Evolutionary conservation across 1,140 invertebrate genomes (phyloP), one percentile per base, ranked within the genome.

Genomic region (Temnothorax curvispinosus): DNA sequence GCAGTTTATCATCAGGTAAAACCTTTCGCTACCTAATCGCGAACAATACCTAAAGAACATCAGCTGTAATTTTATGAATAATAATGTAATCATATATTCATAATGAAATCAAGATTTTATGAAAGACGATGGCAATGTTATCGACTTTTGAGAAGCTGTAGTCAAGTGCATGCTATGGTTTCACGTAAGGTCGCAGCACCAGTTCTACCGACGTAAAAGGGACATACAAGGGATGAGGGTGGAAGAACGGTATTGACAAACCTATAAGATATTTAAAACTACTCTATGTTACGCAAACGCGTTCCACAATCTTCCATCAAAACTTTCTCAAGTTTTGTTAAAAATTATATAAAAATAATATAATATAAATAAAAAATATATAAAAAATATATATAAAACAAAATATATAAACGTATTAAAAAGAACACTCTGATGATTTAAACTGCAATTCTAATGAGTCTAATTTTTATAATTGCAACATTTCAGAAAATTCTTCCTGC

Each of bases 111-210:
- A 58, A 56, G n/a, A 27, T 60, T 15, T 44, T 15, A 27, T 60
- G 0, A n/a, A 27, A 32, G 1, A 67, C 18, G 18, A 82, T 32
- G 4, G 35, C 18, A 8, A 71, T 44, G 4, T 82, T 82, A 71
- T 18, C 78, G 65, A 69, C 67, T 82, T 71, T 41, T 56, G 13
- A 54, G 8, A 21, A 67, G 8, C n/a, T 15, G 13, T 47, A 35
- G 32, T 7, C n/a, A 13, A 72, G 2, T 32, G 21, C 7, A 5
- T 71, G 47, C 47, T 82, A 18, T 13, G 15, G 7, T 52, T n/a
- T 65, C 6, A 50, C 27, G 76, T 78, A 32, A 78, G 76, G 62
- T 78, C 15, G 76, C 76, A 78, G 76, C 76, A 78, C 58, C n/a
- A 65, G 27, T 47, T n/a, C 8, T 47, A 62, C 15, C 0, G 41